Percentiles rank a stretch among this genome's conserved stretches.
phyloP scores from a whole-genome alignment of 2,888 invertebrate genomes.

The Erebia ligea region DNA sequence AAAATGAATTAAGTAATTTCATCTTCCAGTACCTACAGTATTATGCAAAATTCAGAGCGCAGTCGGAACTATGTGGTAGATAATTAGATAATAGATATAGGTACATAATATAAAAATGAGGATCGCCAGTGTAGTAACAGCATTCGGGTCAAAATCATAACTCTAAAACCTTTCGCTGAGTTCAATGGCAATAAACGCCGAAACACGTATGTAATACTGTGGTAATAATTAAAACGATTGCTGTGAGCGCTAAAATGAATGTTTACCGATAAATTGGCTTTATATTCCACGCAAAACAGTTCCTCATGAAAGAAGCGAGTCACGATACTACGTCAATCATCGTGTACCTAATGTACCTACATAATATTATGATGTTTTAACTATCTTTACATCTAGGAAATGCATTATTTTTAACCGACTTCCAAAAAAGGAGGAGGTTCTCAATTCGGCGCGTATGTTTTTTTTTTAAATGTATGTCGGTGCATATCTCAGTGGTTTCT shows the following conservation, averaged over 20 bases:
- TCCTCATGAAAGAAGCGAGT: conserved; percentile 20
- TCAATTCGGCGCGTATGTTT: too few relatives aligned
- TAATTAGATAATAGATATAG: too few relatives aligned
- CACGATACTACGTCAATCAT: conserved; percentile 14
- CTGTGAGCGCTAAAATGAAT: conserved; percentile 28
- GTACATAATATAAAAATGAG: too few relatives aligned
- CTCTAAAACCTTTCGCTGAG: conserved; percentile 15
- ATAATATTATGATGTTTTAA: background rate
- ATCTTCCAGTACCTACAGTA: too few relatives aligned
- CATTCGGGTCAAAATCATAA: conserved; percentile 20
- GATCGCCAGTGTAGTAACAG: conserved; percentile 3
- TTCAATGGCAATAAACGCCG: conserved; percentile 27
- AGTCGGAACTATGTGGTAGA: too few relatives aligned
- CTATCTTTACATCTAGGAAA: background rate
- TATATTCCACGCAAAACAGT: conserved; percentile 21
- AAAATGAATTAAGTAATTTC: too few relatives aligned
- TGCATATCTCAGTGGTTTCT: too few relatives aligned
- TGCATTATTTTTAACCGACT: background rate
- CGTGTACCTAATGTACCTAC: background rate
- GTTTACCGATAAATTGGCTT: conserved; percentile 17
- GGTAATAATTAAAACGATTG: conserved; percentile 27
- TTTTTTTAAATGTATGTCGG: too few relatives aligned
- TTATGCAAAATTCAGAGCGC: too few relatives aligned
- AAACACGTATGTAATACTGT: conserved; percentile 22
- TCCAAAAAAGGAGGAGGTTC: too few relatives aligned